Percentiles rank a stretch among this genome's conserved stretches.
Conservation (phyloP, 2,888 invertebrate genomes). For the Vesta saturnalis region DNA sequence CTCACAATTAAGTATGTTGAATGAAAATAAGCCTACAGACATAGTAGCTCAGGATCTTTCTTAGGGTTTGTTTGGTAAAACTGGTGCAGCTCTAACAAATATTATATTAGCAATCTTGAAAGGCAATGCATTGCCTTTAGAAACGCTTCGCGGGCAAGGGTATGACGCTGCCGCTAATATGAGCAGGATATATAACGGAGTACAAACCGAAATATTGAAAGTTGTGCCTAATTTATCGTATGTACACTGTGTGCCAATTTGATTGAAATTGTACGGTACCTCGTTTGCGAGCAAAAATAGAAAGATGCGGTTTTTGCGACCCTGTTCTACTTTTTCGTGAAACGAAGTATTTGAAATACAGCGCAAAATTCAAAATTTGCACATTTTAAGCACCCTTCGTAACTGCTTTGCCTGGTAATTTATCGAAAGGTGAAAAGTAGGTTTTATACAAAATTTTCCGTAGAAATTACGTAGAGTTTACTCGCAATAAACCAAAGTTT, state of each 20-base stretch:
- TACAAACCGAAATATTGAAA: too few species aligned
- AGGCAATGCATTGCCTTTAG: not conserved
- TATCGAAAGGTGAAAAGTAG: too few species aligned
- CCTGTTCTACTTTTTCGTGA: too few species aligned
- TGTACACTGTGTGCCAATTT: too few species aligned
- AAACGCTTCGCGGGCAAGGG: conserved; percentile 9
- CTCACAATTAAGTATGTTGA: not conserved
- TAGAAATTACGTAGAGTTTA: not conserved
- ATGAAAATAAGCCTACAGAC: not conserved
- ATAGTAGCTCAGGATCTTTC: not conserved
- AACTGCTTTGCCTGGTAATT: too few species aligned
- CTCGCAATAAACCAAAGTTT: too few species aligned
- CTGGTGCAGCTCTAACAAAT: not conserved
- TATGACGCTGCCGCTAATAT: conserved; percentile 4
- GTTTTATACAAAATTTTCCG: too few species aligned
- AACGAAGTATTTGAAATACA: too few species aligned
- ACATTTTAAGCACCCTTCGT: not conserved
- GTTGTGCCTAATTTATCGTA: not conserved
- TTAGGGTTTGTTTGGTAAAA: not conserved
- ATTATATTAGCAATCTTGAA: not conserved
- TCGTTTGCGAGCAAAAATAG: too few species aligned
- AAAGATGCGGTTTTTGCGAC: too few species aligned
- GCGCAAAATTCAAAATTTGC: conserved; percentile 4
- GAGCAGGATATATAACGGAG: too few species aligned
- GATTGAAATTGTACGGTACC: too few species aligned